Evolutionary conservation across 2,888 invertebrate species (phyloP).

Genomic region (Drosophila subquinaria): DNA sequence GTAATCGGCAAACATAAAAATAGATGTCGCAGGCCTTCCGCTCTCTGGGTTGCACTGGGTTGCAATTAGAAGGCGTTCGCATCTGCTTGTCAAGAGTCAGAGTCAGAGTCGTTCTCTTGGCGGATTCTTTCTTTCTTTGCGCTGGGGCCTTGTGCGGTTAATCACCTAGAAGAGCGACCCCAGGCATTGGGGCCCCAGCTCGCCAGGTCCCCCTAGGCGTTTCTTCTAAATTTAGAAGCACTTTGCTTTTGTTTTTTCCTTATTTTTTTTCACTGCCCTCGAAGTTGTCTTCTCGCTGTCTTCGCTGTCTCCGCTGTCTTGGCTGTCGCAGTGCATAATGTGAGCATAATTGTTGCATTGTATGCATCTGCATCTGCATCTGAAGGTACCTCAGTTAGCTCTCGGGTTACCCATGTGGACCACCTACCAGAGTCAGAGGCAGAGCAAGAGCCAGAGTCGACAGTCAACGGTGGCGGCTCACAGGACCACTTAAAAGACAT

Average conservation of each 20-base stretch:
- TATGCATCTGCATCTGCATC: conserved; percentile 50
- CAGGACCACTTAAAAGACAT: conserved; percentile 29
- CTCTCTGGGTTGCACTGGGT: conserved; percentile 30
- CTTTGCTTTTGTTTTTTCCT: conserved; percentile 61
- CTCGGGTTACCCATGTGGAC: conserved; percentile 64
- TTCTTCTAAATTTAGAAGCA: conserved; percentile 75
- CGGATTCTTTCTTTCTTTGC: conserved; percentile 6
- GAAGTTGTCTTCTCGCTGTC: conserved; percentile 15
- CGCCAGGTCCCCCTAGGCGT: conserved; percentile 45
- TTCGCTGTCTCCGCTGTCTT: conserved; percentile 8
- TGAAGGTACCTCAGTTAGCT: conserved; percentile 44
- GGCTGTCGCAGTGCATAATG: conserved; percentile 53
- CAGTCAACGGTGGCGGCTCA: conserved; percentile 26
- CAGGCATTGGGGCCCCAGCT: conserved; percentile 34
- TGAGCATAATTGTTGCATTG: conserved; percentile 71
- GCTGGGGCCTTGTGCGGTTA: conserved; percentile 64
- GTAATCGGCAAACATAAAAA: conserved; percentile 56
- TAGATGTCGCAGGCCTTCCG: conserved; percentile 59
- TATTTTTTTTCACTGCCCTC: conserved; percentile 9
- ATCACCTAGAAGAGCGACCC: conserved; percentile 65
- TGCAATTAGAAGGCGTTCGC: conserved; percentile 68
- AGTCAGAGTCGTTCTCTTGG: background rate
- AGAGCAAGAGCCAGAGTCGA: conserved; percentile 13
- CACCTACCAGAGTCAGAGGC: conserved; percentile 38
- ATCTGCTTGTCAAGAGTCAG: conserved; percentile 20